These are phyloP conservation scores for Anastrepha ludens DNA, from an alignment of 1,140 invertebrate species.

Conservation along the genomic window DNA sequence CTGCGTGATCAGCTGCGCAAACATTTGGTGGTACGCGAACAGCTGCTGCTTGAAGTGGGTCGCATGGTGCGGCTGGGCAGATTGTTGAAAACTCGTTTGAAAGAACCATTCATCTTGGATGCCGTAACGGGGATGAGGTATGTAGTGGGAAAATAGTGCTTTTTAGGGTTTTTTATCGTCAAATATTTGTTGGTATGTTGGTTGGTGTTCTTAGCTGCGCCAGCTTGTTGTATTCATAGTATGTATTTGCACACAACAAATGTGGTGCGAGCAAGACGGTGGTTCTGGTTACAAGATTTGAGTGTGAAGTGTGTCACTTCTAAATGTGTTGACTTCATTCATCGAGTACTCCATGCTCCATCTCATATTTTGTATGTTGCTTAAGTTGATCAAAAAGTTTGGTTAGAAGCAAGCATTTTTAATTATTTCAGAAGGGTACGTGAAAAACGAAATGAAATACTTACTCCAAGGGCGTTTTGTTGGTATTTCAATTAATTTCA, in stretches of 20 bases:
- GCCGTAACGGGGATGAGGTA: slow-evolving; percentile 70
- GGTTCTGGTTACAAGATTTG: not conserved
- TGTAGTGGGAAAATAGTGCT: slow-evolving; percentile 51
- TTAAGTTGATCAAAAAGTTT: not conserved
- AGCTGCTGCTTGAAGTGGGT: slow-evolving; percentile 83
- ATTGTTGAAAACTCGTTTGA: slow-evolving; percentile 81
- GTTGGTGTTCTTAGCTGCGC: not conserved
- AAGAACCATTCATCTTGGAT: slow-evolving; percentile 78
- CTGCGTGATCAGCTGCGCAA: slow-evolving; percentile 72
- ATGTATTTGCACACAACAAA: too few species aligned
- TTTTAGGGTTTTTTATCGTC: not conserved
- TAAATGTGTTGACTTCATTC: not conserved
- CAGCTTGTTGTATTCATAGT: not conserved
- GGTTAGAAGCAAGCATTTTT: too few species aligned
- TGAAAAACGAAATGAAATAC: not conserved
- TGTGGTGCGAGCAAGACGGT: too few species aligned
- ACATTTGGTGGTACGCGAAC: slow-evolving; percentile 80
- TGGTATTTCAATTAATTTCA: not conserved
- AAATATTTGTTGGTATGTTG: not conserved
- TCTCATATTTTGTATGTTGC: too few species aligned
- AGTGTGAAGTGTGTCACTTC: slow-evolving; percentile 14
- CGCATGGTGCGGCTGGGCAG: slow-evolving; percentile 83
- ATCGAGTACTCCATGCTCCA: too few species aligned
- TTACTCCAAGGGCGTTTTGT: not conserved
- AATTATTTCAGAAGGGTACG: too few species aligned